Evolutionary conservation across 2,797 vertebrate genomes (phyloP).

Genomic region (Selene dorsalis): DNA sequence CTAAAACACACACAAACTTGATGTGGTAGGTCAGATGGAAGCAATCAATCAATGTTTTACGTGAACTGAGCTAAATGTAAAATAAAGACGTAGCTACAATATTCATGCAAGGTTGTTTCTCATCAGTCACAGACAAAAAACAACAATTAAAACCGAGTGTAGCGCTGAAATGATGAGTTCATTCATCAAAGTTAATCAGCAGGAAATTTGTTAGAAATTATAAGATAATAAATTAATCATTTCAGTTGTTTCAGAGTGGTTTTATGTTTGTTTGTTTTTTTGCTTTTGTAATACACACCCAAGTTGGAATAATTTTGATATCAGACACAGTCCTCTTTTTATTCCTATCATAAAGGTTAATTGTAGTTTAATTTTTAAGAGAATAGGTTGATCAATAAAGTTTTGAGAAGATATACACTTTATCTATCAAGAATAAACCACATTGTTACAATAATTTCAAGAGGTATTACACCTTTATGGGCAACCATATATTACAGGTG

Average conservation of each 20-base stretch:
- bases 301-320: too few species aligned
- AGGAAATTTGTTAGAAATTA: not conserved
- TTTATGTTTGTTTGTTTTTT: not conserved
- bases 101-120: not conserved
- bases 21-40: conserved; percentile 17
- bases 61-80: conserved; percentile 39
- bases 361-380: too few species aligned
- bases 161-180: not conserved
- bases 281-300: not conserved
- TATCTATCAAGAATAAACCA: too few species aligned
- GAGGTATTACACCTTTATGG: too few species aligned
- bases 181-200: not conserved
- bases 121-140: conserved; percentile 10
- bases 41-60: conserved; percentile 2
- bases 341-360: too few species aligned
- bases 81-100: conserved; percentile 4
- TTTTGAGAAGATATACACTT: too few species aligned
- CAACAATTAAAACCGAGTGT: not conserved
- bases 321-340: too few species aligned
- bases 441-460: too few species aligned
- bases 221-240: not conserved
- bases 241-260: not conserved
- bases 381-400: too few species aligned
- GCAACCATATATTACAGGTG: too few species aligned
- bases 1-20: not conserved